A percentile compares a stretch with the other conserved stretches of the same genome.
Evolutionary conservation across 2,113 vertebrate genomes (phyloP).

Genomic region (Tachuris rubrigastra): DNA sequence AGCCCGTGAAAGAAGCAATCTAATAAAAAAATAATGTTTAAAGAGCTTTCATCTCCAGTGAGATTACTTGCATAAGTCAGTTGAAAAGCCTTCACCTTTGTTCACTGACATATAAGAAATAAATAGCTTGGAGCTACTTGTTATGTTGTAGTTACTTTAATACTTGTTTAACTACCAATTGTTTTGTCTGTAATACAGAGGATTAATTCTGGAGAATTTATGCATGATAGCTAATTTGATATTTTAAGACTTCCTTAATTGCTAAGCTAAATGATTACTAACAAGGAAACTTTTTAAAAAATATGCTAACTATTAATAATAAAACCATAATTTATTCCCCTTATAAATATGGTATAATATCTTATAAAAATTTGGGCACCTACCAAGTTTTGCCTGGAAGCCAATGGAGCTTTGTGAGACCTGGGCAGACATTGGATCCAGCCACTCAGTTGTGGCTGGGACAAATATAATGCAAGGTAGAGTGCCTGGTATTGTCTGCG

Average conservation of each 20-base stretch:
- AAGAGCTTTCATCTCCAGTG: neutral
- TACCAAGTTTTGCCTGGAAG: neutral
- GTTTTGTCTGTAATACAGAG: neutral
- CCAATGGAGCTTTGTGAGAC: neutral
- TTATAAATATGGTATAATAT: neutral
- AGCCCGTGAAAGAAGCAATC: neutral
- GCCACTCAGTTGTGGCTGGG: neutral
- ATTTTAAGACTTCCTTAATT: neutral
- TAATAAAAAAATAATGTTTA: neutral
- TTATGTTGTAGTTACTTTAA: neutral
- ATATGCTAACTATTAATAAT: neutral
- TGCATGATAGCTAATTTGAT: neutral
- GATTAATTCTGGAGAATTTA: neutral
- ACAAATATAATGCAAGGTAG: neutral
- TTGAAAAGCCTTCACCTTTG: neutral
- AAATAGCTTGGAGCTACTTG: neutral
- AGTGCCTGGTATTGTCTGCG: neutral
- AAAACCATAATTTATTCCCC: neutral
- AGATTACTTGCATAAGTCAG: neutral
- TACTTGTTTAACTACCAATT: neutral
- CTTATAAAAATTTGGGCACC: neutral
- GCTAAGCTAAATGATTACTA: neutral
- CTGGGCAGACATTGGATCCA: neutral
- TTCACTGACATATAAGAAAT: neutral
- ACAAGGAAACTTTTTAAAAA: neutral